These are phyloP conservation scores for Petrolisthes cinctipes DNA, from an alignment of 2,888 invertebrate species.

Conservation along the genomic window DNA sequence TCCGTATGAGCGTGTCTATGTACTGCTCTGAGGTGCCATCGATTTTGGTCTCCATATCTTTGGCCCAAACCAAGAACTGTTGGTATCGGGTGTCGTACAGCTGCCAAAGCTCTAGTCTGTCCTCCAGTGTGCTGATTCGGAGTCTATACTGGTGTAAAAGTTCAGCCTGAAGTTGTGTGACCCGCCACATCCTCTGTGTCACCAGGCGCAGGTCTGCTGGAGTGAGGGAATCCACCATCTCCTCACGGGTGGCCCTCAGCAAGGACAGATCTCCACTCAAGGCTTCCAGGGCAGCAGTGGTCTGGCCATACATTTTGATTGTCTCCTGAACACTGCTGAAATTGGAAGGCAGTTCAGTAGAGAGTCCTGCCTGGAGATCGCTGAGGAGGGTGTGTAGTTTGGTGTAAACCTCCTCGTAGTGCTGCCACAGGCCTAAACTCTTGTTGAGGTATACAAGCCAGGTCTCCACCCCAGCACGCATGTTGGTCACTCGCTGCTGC, in stretches of 20 bases:
- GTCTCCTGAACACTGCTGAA: slow-evolving; percentile 56
- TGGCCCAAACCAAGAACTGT: slow-evolving; percentile 62
- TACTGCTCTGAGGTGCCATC: slow-evolving; percentile 64
- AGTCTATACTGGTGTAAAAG: slow-evolving; percentile 60
- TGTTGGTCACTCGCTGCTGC: slow-evolving; percentile 59
- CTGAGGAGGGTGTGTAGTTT: slow-evolving; percentile 44
- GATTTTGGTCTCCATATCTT: slow-evolving; percentile 59
- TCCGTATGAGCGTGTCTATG: slow-evolving; percentile 62
- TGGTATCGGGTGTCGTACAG: slow-evolving; percentile 59
- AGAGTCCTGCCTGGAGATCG: slow-evolving; percentile 53
- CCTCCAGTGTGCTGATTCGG: slow-evolving; percentile 59
- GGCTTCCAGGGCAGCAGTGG: slow-evolving; percentile 52
- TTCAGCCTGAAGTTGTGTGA: slow-evolving; percentile 60
- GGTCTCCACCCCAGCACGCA: slow-evolving; percentile 63
- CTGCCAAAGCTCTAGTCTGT: slow-evolving; percentile 63
- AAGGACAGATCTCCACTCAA: slow-evolving; percentile 50
- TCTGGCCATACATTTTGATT: slow-evolving; percentile 49
- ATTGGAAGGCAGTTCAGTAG: slow-evolving; percentile 56
- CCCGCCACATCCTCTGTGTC: slow-evolving; percentile 61
- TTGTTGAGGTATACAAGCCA: slow-evolving; percentile 72
- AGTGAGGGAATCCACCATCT: slow-evolving; percentile 61
- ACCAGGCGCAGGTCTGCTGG: slow-evolving; percentile 60
- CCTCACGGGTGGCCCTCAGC: slow-evolving; percentile 58
- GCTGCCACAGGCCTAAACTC: slow-evolving; percentile 58
- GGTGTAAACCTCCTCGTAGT: slow-evolving; percentile 55